phyloP scores from a whole-genome alignment of 2,888 invertebrate genomes.

The Steinernema scapterisci region DNA sequence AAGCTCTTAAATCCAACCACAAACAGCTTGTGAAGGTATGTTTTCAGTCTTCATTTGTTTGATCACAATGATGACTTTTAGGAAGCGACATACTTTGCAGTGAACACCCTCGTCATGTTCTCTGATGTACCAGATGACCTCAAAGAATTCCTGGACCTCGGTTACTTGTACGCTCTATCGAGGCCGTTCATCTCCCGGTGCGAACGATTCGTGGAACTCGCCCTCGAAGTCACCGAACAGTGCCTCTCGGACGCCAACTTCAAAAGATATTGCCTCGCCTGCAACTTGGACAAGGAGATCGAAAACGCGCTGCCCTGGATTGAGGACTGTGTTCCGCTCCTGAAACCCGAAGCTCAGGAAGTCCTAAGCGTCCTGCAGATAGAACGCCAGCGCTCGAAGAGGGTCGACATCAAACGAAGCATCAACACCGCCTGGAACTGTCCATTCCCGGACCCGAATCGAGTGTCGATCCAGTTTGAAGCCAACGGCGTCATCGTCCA shows the following conservation, averaged over 20 bases:
- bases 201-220: background rate
- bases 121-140: background rate
- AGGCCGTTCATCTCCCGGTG: background rate
- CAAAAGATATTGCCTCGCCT: background rate
- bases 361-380: background rate
- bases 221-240: background rate
- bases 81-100: background rate
- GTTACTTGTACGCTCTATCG: background rate
- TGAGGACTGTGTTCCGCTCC: background rate
- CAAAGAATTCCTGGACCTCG: background rate
- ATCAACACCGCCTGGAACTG: background rate
- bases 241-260: background rate
- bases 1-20: background rate
- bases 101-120: background rate
- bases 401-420: background rate
- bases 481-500: background rate
- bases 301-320: background rate
- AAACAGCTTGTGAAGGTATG: background rate
- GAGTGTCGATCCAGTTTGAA: background rate
- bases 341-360: background rate
- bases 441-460: background rate
- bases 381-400: too few species aligned
- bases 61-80: slow-evolving; percentile 8
- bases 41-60: too few species aligned
- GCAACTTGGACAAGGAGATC: background rate